Evolutionary conservation across 2,888 invertebrate species (phyloP).

Genomic region (Scelioninae gen. 1): DNA sequence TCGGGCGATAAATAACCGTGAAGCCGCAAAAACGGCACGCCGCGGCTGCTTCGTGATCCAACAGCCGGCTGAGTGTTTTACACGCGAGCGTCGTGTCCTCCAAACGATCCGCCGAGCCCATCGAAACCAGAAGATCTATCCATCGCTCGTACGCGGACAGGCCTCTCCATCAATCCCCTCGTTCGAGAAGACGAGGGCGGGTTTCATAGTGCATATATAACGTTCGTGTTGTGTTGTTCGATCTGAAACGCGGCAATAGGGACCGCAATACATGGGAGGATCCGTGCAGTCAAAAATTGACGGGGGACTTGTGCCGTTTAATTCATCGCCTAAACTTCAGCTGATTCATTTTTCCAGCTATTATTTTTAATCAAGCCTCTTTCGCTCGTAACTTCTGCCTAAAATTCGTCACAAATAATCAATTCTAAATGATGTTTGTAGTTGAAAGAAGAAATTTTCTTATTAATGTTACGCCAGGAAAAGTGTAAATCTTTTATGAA

Average conservation of each 20-base stretch:
- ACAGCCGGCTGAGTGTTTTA: slow-evolving; percentile 54
- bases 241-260: slow-evolving; percentile 45
- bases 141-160: slow-evolving; percentile 74
- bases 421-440: too few species aligned
- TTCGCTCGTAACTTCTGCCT: slow-evolving; percentile 2
- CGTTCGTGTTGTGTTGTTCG: slow-evolving; percentile 55
- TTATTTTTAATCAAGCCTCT: slow-evolving; percentile 36
- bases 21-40: slow-evolving; percentile 57
- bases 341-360: slow-evolving; percentile 37
- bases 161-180: slow-evolving; percentile 79
- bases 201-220: slow-evolving; percentile 59
- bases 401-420: too few species aligned
- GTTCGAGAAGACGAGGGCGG: slow-evolving; percentile 69
- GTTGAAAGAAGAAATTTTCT: too few species aligned
- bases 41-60: slow-evolving; percentile 43
- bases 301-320: slow-evolving; percentile 50
- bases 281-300: slow-evolving; percentile 53
- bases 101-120: slow-evolving; percentile 52
- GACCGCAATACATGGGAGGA: slow-evolving; percentile 42
- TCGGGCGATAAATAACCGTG: slow-evolving; percentile 57
- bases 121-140: slow-evolving; percentile 67
- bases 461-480: too few species aligned
- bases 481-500: too few species aligned
- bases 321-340: slow-evolving; percentile 42
- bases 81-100: slow-evolving; percentile 51